Conservation (phyloP, 2,797 vertebrate species). For the Thunnus albacares region DNA sequence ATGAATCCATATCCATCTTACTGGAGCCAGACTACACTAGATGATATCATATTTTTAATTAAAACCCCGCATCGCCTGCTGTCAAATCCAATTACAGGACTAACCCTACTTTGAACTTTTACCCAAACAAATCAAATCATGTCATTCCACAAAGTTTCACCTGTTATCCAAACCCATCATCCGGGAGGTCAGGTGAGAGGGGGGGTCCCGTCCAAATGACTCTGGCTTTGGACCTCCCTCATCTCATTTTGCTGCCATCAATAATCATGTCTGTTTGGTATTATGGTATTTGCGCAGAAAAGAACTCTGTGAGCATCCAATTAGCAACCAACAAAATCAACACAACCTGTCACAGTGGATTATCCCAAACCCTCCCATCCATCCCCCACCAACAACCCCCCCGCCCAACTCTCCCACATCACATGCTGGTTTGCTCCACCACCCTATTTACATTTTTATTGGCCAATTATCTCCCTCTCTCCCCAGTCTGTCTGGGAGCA, state of each 20-base stretch:
- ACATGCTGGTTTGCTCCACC: constrained; percentile 79
- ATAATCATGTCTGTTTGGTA: constrained; percentile 61
- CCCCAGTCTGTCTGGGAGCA: constrained; percentile 70
- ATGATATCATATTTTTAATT: constrained; percentile 51
- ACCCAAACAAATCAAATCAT: constrained; percentile 41
- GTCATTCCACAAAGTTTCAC: constrained; percentile 23
- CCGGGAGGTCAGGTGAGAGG: constrained; percentile 6
- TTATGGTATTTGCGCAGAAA: constrained; percentile 70
- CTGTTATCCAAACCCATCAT: constrained; percentile 17
- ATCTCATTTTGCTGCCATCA: constrained; percentile 57
- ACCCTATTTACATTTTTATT: constrained; percentile 88
- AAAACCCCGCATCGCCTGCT: constrained; percentile 31
- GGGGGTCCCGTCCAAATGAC: not conserved
- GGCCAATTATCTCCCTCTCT: constrained; percentile 85
- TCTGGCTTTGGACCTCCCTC: constrained; percentile 18
- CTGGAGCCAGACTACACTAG: constrained; percentile 12
- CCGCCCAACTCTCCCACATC: constrained; percentile 62
- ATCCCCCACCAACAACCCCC: constrained; percentile 21
- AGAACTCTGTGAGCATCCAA: constrained; percentile 73
- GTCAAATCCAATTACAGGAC: constrained; percentile 58
- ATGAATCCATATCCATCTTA: constrained; percentile 8
- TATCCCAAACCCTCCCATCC: constrained; percentile 66
- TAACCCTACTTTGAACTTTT: constrained; percentile 37
- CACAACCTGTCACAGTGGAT: constrained; percentile 84
- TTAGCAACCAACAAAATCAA: constrained; percentile 82